A percentile compares a stretch with the other conserved stretches of the same genome.
phyloP scores from a whole-genome alignment of 2,113 vertebrate genomes.

The Datnioides undecimradiatus region DNA sequence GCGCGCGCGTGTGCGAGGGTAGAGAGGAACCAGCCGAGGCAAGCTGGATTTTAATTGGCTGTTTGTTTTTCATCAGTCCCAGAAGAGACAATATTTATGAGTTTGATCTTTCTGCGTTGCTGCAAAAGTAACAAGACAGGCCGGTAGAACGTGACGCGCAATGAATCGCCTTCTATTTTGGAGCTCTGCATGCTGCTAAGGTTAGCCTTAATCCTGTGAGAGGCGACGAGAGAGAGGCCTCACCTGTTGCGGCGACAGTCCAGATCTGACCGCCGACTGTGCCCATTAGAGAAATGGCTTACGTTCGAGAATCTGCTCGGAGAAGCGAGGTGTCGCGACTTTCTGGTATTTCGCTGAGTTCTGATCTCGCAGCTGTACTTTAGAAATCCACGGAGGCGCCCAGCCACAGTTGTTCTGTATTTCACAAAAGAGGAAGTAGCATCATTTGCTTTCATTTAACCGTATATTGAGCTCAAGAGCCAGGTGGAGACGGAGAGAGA shows the following conservation, averaged over 20 bases:
- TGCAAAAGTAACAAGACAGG: constrained; percentile 63
- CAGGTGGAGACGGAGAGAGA: constrained; percentile 36
- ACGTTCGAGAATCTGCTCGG: neutral
- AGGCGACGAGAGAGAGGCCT: neutral
- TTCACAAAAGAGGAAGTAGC: neutral
- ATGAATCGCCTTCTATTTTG: constrained; percentile 42
- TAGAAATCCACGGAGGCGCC: neutral
- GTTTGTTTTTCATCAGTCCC: constrained; percentile 84
- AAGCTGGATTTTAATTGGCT: constrained; percentile 83
- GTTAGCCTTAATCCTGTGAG: neutral
- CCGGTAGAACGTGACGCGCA: constrained; percentile 39
- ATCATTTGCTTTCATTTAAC: constrained; percentile 68
- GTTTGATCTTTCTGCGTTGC: constrained; percentile 81
- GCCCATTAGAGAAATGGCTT: neutral
- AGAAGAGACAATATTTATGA: constrained; percentile 84
- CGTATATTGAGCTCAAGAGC: constrained; percentile 52
- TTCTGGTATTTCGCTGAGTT: constrained; percentile 11
- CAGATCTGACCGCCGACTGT: neutral
- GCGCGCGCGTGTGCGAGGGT: constrained; percentile 14
- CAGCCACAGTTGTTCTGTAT: neutral
- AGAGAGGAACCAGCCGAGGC: constrained; percentile 26
- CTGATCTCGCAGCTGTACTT: constrained; percentile 10
- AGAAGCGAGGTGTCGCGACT: neutral
- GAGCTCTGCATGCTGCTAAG: neutral
- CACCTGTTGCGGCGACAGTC: neutral